Evolutionary conservation across 2,888 invertebrate species (phyloP), one percentile per base, ranked within the genome.

Genomic region (Trileptium ribeirensis): DNA sequence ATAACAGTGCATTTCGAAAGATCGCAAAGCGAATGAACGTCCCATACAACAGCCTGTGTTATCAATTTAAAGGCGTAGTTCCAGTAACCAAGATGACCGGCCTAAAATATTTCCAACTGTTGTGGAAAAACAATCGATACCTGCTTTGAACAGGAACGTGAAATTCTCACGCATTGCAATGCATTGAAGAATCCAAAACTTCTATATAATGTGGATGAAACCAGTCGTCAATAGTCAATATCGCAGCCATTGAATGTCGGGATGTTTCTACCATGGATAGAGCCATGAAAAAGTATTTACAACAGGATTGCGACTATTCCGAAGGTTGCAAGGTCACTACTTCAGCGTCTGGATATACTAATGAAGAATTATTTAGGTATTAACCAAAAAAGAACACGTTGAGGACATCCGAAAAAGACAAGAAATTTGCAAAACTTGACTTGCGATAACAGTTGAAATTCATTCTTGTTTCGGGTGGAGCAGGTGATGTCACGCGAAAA

Each of bases 171-270:
- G 8, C 33, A 8, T 33, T 31, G 33, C 36, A 36, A 36, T 33
- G 70, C 31, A 8, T 29, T 19, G 70, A 64, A 70, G 15, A 36
- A 33, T n/a, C 8, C 70, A 8, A 36, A 70, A 8, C 36, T 31
- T 29, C 70, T 70, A 15, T 70, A 70, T 36, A 70, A 70, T 70
- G 29, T 70, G 70, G 70, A 70, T n/a, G 70, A 70, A 70, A 70
- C 70, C 36, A 36, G 70, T 15, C 29, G 15, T 31, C 33, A 19
- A 31, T 19, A 29, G 15, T 70, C 29, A 8, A 33, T 70, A 36
- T 70, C 15, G 70, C 31, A 70, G 33, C 70, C 29, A 70, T 36
- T 70, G 70, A 36, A 19, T 19, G 64, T 64, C 8, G 70, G 8
- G 70, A 70, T 70, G 70, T 70, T 8, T 29, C 70, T 70, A n/a